phyloP scores from a whole-genome alignment of 2,888 invertebrate species.

The Tolmerus cingulatus region DNA sequence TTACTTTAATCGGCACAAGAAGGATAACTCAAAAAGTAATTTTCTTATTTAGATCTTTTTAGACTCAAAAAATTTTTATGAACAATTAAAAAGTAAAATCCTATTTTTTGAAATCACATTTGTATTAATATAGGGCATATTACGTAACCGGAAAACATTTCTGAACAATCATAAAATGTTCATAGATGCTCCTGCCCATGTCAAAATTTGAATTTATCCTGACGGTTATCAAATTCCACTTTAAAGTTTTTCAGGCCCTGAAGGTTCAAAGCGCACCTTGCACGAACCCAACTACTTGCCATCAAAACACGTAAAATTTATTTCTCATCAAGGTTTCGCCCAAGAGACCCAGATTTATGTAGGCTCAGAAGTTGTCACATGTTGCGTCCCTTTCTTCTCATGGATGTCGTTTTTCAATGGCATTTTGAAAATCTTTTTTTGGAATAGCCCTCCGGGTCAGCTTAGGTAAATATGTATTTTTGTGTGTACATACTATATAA shows the following conservation, averaged over 20 bases:
- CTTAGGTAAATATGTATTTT: no score
- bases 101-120: not conserved
- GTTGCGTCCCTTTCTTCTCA: not conserved
- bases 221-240: not conserved
- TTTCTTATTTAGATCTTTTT: no score
- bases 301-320: slow-evolving; percentile 6
- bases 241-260: not conserved
- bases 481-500: not conserved
- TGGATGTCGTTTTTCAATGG: not conserved
- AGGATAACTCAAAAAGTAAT: no score
- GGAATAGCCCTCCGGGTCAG: not conserved
- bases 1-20: not conserved
- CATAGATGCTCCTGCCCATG: not conserved
- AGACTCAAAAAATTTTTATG: no score
- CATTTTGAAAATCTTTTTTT: not conserved
- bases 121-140: not conserved
- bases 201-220: not conserved
- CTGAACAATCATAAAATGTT: not conserved
- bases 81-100: no score
- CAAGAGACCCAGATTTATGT: slow-evolving; percentile 1
- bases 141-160: not conserved
- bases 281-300: not conserved
- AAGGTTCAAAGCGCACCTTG: not conserved
- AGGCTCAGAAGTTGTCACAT: slow-evolving; percentile 8
- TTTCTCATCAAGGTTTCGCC: slow-evolving; percentile 14